Base-by-base conservation (phyloP, 2,113 vertebrate genomes). In the Phasianus colchicus region DNA sequence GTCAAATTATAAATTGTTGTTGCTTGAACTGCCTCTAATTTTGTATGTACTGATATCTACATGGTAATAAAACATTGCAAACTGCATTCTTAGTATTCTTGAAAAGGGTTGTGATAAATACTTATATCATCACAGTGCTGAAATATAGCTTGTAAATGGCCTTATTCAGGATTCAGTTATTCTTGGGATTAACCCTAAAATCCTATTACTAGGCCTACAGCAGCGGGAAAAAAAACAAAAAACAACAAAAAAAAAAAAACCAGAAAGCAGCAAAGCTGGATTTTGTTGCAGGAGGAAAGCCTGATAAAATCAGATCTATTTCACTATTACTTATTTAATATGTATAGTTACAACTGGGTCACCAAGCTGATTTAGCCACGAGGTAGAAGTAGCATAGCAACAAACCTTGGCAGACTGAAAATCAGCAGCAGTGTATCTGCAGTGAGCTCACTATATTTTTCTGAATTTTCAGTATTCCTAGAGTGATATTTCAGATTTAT, bases 311-410 rank as follows among this genome's bases (percentile, higher is more conserved):
- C 95, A 94, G 86, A 96, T 96, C 90, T 92, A 38, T 96, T 97
- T 97, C 93, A 87, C 76, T 94, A 58, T 75, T 95, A 91, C 93
- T 96, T 89, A 95, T 97, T 96, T 97, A 95, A 96, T 97, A 92
- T 55, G 0, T 93, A 81, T 83, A 81, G 96, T 96, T 97, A 95
- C 96, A 97, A 96, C 96, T 97, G 90, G 97, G 96, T 96, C 96
- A 95, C 84, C 83, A 87, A 87, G 71, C 95, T 93, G 82, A 91
- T 97, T 95, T 95, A 97, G 94, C 94, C 91, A 91, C 20, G 27
- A 95, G 90, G 94, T 91, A 88, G 82, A 75, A 94, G 85, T 71
- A 93, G 64, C 95, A 85, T 84, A 97, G 90, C 93, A 95, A 91
- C 84, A 91, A 91, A 90, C 64, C 79, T 92, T 69, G 42, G 83